Evolutionary conservation across 2,797 vertebrate species (phyloP), one percentile per base, ranked within the genome.

Genomic region (Florisuga fusca): DNA sequence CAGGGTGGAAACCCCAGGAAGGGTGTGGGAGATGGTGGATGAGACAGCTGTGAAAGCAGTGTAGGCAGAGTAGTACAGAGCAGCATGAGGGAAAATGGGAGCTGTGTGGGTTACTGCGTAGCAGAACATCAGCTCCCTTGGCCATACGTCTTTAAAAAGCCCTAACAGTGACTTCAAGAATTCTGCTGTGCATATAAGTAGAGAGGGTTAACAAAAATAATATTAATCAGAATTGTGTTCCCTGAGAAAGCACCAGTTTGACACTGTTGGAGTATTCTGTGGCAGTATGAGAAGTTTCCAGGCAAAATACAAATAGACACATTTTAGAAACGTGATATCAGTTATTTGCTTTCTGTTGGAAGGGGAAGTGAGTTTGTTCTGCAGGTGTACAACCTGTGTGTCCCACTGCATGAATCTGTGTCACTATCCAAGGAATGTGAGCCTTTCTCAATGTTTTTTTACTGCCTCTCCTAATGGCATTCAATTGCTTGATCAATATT

Each of bases 401-500:
- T 43, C 36, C 33, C 18, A 3, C 36, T 66, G 73, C 53, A 73
- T 21, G 14, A 62, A 5, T 81, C 57, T 58, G 8, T 69, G 88
- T 85, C 12, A 2, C 43, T 76, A 45, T 92, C 89, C 21, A 86
- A 73, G 58, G 48, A 59, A 67, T 1, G 1, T 15, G 22, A 1
- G 31, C 23, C 20, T 50, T 85, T 73, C 73, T 72, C 57, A 72
- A 69, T 12, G 15, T 9, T 48, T 54, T 90, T 87, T 84, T 45
- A 59, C 8, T 4, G 2, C 59, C 43, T 78, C 48, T 86, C 51
- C 69, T 84, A 73, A 81, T 43, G 31, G 64, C 21, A n/a, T 72
- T 71, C 50, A 92, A 48, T 63, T 53, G 31, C 43, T 91, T 64
- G 66, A 85, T 89, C 68, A 54, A 38, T 93, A 94, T 68, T 94